Base-by-base conservation (phyloP, 2,888 invertebrate genomes). In the Callyntrura sp. region DNA sequence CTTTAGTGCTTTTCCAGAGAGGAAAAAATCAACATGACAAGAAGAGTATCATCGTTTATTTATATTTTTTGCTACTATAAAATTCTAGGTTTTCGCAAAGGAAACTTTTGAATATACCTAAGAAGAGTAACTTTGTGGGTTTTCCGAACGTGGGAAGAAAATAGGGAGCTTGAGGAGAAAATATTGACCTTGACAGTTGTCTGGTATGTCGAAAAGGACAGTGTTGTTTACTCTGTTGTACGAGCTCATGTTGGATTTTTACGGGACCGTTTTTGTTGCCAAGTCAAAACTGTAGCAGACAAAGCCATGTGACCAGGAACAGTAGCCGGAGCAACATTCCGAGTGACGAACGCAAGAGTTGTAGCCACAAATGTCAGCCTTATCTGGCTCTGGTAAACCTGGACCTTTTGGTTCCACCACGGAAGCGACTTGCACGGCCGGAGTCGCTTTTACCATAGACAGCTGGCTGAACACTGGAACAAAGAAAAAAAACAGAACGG, bases 311-410 rank as follows among this genome's bases (percentile, higher is more conserved):
- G 65, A 51, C 83, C 83, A 84, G 55, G 48, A 51, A 17, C 83
- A 84, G 28, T 9, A 17, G 14, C 83, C 83, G 5, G 83, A 70
- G 35, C 83, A 84, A 55, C 83, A 84, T 17, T 84, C 55, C 1
- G 8, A 11, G 48, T 84, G 68, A 35, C 25, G 48, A 28, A 68
- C 25, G 70, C 83, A 84, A 11, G 51, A 51, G 35, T 70, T 68
- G 43, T 45, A 70, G 20, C 70, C 51, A 51, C 83, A 84, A 11
- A 48, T 0, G 1, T 48, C 65, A 0, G 48, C 48, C 25, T 82
- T 65, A 14, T 82, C 82, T 57, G 51, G 28, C 25, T 20, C 17
- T 17, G 78, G 43, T 17, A 70, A 17, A n/a, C 3, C 5, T 35
- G 9, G n/a, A n/a, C 70, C 45, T 78, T 25, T 78, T n/a, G n/a